Evolutionary conservation across 2,113 vertebrate species (phyloP).

Genomic region (Aegypius monachus): DNA sequence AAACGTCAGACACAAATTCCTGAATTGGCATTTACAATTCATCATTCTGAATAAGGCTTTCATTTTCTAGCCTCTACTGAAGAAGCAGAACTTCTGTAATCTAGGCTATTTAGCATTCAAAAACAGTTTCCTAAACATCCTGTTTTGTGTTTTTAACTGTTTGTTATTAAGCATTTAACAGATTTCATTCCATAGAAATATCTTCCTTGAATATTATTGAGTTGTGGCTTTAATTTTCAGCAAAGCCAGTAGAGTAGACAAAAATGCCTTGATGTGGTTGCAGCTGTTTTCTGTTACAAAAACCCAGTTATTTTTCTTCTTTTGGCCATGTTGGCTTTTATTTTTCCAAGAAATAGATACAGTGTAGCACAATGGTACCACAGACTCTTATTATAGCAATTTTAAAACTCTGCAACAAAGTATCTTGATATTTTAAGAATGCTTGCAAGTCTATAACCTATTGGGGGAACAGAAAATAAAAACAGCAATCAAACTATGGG

Average conservation of each 20-base stretch:
- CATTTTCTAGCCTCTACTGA: background rate
- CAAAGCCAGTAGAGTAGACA: too few species aligned
- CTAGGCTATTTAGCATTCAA: background rate
- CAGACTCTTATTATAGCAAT: background rate
- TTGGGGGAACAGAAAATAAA: background rate
- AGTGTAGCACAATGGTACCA: background rate
- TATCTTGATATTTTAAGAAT: background rate
- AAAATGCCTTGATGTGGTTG: too few species aligned
- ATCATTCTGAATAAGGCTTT: background rate
- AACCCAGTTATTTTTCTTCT: background rate
- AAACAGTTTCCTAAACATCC: background rate
- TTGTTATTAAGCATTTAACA: too few species aligned
- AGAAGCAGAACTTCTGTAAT: background rate
- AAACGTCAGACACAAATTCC: background rate
- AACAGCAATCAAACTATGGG: background rate
- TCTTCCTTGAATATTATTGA: too few species aligned
- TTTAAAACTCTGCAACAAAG: background rate
- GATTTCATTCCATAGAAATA: too few species aligned
- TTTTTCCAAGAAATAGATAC: background rate
- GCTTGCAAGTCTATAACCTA: background rate
- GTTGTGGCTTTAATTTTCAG: too few species aligned
- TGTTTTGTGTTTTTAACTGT: too few species aligned
- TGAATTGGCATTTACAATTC: background rate
- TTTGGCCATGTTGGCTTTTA: background rate
- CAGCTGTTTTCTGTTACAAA: constrained; percentile 42